phyloP scores from a whole-genome alignment of 2,113 vertebrate genomes.

The Paradoxurus hermaphroditus region DNA sequence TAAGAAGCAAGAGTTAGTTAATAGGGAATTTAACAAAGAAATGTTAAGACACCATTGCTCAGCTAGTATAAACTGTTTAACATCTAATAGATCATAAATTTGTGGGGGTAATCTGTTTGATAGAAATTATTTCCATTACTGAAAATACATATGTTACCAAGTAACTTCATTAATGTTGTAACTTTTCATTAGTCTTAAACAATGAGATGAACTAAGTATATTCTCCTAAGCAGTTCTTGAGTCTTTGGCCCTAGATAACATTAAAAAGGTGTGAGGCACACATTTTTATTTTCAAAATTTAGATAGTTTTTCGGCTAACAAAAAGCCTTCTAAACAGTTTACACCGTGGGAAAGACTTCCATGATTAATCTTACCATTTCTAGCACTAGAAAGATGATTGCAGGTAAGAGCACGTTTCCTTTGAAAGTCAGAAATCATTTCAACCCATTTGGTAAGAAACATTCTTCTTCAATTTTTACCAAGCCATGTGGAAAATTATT shows the following conservation, averaged over 20 bases:
- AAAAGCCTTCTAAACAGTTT: not conserved
- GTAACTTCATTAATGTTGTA: not conserved
- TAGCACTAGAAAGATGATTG: not conserved
- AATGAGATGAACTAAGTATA: not conserved
- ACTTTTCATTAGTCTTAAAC: not conserved
- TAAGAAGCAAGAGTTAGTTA: not conserved
- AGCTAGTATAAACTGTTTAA: not conserved
- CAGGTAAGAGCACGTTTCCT: not conserved
- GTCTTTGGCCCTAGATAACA: not conserved
- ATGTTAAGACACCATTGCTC: not conserved
- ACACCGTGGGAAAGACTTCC: not conserved
- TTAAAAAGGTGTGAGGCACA: not conserved
- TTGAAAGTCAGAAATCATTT: conserved; percentile 37
- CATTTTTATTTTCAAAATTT: conserved; percentile 29
- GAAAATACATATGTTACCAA: not conserved
- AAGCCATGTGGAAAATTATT: conserved; percentile 40
- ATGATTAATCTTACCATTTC: conserved; percentile 11
- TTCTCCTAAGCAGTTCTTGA: not conserved
- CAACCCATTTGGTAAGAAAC: not conserved
- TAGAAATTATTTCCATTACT: not conserved
- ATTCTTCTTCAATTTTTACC: conserved; percentile 43
- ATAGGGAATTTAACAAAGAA: not conserved
- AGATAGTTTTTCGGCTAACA: not conserved
- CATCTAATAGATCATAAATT: not conserved
- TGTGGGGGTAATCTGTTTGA: not conserved